Base-by-base conservation (phyloP, 30 jellyfish, hydroid and myxozoan species). In the Aurelia aurita region DNA sequence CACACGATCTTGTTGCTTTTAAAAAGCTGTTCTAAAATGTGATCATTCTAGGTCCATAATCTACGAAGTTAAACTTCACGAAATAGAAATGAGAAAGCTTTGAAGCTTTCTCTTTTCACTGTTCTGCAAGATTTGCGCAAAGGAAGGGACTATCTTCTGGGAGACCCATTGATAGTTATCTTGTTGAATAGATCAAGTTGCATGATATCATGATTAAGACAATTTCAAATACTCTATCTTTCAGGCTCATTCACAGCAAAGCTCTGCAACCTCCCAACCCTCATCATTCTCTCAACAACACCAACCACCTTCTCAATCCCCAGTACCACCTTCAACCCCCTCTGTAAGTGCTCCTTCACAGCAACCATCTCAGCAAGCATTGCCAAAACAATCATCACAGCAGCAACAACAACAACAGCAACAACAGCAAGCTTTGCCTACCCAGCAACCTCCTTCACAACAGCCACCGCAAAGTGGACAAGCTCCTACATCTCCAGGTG, bases 401-500 rank as follows among this genome's bases (percentile, higher is more conserved):
- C 77, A 77, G 78, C 94, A 84, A 28, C 92, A 63, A 34, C 82
- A 60, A 43, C 88, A 58, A 59, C 95, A 67, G 20, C 84, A 23
- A 16, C 91, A 81, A 58, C 77, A 32, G 32, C 79, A 78, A 58
- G 86, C 74, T 47, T 35, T 77, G 19, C 79, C 46, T 27, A 12
- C 88, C 3, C 88, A 77, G 69, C 88, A 77, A 20, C 61, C 95
- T 20, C 91, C 87, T 34, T 16, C 96, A 39, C 94, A 64, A 64
- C 87, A 76, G 27, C 87, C 67, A 13, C 54, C 97, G 8, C 94
- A 73, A 14, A 28, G 77, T 49, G 87, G 89, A 16, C 90, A 77
- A 22, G 76, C 97, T 0, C 58, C 77, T 14, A 67, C 96, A 2
- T 92, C 98, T 21, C 97, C 98, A 25, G 85, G 95, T 6, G 74